A percentile compares a stretch with the other conserved stretches of the same genome.
Evolutionary conservation across 2,888 invertebrate species (phyloP).

Genomic region (Plagodis dolabraria): DNA sequence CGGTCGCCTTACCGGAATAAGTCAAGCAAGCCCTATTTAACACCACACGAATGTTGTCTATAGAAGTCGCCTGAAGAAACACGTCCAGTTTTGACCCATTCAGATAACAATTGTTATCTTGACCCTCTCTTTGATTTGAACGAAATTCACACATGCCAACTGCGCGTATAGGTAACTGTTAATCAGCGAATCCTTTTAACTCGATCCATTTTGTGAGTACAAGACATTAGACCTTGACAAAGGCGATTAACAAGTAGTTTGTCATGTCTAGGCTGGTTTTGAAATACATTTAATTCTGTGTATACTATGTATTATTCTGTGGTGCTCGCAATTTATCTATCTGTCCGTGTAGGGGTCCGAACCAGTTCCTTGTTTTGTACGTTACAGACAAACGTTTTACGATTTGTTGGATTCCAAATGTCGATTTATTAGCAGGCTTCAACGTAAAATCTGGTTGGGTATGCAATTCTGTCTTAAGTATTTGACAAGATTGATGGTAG

Average conservation of each 20-base stretch:
- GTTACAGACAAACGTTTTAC: slow-evolving; percentile 34
- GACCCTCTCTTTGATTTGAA: slow-evolving; percentile 40
- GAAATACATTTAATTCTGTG: slow-evolving; percentile 26
- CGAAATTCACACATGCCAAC: slow-evolving; percentile 39
- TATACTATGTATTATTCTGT: slow-evolving; percentile 18
- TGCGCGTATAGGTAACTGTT: slow-evolving; percentile 27
- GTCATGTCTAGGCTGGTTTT: slow-evolving; percentile 58
- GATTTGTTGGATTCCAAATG: slow-evolving; percentile 38
- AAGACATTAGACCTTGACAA: slow-evolving; percentile 67
- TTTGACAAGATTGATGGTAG: slow-evolving; percentile 21
- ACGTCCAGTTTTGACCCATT: slow-evolving; percentile 45
- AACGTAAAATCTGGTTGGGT: slow-evolving; percentile 17
- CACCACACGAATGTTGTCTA: neutral
- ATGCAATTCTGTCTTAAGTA: slow-evolving; percentile 16
- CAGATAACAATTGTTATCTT: slow-evolving; percentile 38
- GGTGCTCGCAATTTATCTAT: slow-evolving; percentile 34
- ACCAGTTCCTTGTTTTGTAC: slow-evolving; percentile 38
- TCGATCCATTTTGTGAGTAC: slow-evolving; percentile 60
- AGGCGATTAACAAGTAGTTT: slow-evolving; percentile 75
- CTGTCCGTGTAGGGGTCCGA: slow-evolving; percentile 33
- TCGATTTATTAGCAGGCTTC: slow-evolving; percentile 27
- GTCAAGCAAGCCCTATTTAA: slow-evolving; percentile 16
- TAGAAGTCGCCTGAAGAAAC: slow-evolving; percentile 17
- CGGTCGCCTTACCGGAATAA: slow-evolving; percentile 13
- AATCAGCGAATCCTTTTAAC: slow-evolving; percentile 59